Conservation (phyloP, 1,140 invertebrate genomes). For the Neodiprion pinetum region DNA sequence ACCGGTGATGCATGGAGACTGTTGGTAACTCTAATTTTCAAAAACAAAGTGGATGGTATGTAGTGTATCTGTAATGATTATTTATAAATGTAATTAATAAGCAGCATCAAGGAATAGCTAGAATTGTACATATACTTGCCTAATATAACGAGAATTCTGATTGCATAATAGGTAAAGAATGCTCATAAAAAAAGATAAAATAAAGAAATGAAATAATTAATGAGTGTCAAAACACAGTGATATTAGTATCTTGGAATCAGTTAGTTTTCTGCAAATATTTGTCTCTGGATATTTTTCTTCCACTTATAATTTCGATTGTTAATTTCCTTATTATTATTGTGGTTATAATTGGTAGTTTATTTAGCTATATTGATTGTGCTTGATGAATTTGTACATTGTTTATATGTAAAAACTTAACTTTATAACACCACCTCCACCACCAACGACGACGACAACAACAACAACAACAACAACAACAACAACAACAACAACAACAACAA, state of each 20-base stretch:
- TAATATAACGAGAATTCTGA: slow-evolving; percentile 43
- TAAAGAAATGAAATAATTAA: neutral
- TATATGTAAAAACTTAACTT: slow-evolving; percentile 2
- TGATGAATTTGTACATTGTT: neutral
- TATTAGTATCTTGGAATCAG: slow-evolving; percentile 6
- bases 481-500: slow-evolving; percentile 36
- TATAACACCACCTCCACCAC: neutral
- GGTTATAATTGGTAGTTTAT: neutral
- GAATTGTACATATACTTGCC: slow-evolving; percentile 22
- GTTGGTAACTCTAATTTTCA: slow-evolving; percentile 5
- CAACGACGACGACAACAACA: neutral
- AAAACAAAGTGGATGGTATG: slow-evolving; percentile 11
- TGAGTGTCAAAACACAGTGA: slow-evolving; percentile 1
- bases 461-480: slow-evolving; percentile 36
- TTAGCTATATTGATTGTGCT: neutral
- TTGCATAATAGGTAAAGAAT: slow-evolving; percentile 32
- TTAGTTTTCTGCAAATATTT: slow-evolving; percentile 2
- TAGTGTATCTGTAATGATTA: slow-evolving; percentile 9
- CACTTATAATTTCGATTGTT: neutral
- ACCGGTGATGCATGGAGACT: slow-evolving; percentile 36
- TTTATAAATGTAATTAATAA: slow-evolving; percentile 5
- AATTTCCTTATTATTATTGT: neutral
- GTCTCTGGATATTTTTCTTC: slow-evolving; percentile 3
- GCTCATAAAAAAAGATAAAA: slow-evolving; percentile 28
- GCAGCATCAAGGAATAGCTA: neutral